phyloP scores from a whole-genome alignment of 2,113 vertebrate species.

The Toxotes chatareus region DNA sequence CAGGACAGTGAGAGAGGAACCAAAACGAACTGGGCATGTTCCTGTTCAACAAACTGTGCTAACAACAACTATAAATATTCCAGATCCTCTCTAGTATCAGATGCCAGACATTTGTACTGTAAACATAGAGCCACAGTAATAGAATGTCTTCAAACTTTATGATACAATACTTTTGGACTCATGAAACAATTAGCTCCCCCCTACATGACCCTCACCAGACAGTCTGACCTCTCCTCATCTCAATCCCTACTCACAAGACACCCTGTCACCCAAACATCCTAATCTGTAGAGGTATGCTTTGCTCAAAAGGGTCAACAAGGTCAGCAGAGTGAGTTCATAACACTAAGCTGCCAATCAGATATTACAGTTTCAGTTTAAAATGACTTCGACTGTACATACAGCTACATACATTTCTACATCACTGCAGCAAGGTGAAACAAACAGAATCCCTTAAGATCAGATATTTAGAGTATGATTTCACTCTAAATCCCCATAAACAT shows the following conservation, averaged over 20 bases:
- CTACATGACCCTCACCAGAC: neutral
- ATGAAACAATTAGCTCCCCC: neutral
- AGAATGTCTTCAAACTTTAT: neutral
- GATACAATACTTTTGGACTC: neutral
- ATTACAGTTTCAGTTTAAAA: neutral
- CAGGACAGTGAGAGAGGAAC: constrained; percentile 16
- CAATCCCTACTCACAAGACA: constrained; percentile 15
- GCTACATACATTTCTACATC: neutral
- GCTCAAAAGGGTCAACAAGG: constrained; percentile 28
- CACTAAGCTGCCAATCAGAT: neutral
- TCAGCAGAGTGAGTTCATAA: neutral
- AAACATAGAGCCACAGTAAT: neutral
- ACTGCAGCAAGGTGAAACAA: neutral
- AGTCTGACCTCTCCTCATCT: constrained; percentile 38
- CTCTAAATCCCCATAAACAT: neutral
- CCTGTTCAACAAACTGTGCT: constrained; percentile 9
- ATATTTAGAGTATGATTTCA: neutral
- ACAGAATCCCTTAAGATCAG: neutral
- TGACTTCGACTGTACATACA: neutral
- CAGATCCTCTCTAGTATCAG: constrained; percentile 22
- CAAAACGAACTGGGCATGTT: constrained; percentile 9
- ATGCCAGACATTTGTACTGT: neutral
- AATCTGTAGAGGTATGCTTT: constrained; percentile 51
- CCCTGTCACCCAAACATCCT: constrained; percentile 45
- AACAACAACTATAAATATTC: constrained; percentile 39